Conservation (phyloP, 2,113 vertebrate genomes). For the Oxyruncus cristatus region DNA sequence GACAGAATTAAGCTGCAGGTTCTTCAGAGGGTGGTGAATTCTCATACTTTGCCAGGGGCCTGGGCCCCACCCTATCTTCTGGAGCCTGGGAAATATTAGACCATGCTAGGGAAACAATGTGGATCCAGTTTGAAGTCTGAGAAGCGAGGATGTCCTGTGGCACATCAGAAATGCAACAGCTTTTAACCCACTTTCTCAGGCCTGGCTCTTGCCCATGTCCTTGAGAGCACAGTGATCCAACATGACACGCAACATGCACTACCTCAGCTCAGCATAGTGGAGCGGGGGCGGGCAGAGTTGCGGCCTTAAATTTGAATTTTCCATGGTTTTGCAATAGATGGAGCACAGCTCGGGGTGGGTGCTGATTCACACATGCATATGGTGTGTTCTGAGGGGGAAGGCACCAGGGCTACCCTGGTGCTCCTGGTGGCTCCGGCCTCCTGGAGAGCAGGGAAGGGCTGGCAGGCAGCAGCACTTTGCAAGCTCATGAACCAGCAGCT, state of each 20-base stretch:
- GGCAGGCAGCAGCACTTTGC: fast-evolving
- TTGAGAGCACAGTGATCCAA: background rate
- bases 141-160: background rate
- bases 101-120: background rate
- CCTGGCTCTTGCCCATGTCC: background rate
- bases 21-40: background rate
- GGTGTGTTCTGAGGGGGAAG: background rate
- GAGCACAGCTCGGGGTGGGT: background rate
- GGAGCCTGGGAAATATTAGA: background rate
- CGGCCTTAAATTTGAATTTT: background rate
- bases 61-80: background rate
- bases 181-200: background rate
- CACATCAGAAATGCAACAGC: background rate
- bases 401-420: background rate
- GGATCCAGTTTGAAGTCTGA: background rate
- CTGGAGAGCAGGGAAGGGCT: background rate
- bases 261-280: background rate
- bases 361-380: fast-evolving
- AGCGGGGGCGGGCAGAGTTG: fast-evolving
- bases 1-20: background rate
- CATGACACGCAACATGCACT: fast-evolving
- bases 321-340: background rate
- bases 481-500: background rate
- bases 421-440: background rate
- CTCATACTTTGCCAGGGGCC: background rate